Conservation (phyloP, 2,888 invertebrate species). For the Sarcophaga rosellei region DNA sequence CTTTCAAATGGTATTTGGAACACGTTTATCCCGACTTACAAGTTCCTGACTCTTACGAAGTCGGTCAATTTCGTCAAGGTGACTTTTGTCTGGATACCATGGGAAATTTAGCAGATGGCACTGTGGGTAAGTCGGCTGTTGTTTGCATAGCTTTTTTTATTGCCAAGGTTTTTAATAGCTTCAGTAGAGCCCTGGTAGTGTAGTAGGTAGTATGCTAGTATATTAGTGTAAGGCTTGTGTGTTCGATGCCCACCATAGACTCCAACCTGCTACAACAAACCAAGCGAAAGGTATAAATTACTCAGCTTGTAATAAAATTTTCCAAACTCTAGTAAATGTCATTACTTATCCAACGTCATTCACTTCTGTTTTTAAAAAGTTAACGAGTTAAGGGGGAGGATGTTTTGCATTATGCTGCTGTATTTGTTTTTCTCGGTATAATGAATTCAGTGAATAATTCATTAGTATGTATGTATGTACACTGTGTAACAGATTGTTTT, state of each 20-base stretch:
- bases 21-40: conserved; percentile 95
- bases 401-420: background rate
- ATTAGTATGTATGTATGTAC: background rate
- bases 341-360: too few species aligned
- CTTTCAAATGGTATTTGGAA: conserved; percentile 97
- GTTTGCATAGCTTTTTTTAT: background rate
- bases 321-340: too few species aligned
- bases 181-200: too few species aligned
- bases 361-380: too few species aligned
- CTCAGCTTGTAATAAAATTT: too few species aligned
- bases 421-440: conserved; percentile 2
- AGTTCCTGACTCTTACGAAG: conserved; percentile 85
- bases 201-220: too few species aligned
- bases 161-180: too few species aligned
- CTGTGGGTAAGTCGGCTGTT: conserved; percentile 85
- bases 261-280: too few species aligned
- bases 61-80: conserved; percentile 89
- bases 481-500: conserved; percentile 7
- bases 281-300: too few species aligned
- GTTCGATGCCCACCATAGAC: too few species aligned
- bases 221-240: too few species aligned
- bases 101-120: conserved; percentile 93
- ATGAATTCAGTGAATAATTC: conserved; percentile 31
- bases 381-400: too few species aligned
- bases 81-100: conserved; percentile 95